Evolutionary conservation across 2,797 vertebrate genomes (phyloP).

Genomic region (Peromyscus eremicus): DNA sequence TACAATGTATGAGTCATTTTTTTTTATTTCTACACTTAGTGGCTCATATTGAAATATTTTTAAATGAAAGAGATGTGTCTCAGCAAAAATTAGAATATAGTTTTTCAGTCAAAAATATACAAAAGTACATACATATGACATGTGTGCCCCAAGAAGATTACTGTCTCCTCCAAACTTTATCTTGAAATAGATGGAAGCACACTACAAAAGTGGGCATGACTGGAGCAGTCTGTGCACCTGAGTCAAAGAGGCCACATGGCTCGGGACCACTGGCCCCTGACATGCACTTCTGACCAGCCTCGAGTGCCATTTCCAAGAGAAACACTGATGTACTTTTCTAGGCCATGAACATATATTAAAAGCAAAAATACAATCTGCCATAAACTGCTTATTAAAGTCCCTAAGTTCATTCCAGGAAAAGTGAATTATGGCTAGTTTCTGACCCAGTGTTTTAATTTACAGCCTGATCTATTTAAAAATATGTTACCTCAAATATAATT

Average conservation of each 20-base stretch:
- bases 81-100: neutral
- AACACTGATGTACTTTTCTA: neutral
- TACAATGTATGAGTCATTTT: neutral
- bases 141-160: neutral
- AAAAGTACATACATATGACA: neutral
- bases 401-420: neutral
- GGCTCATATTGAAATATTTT: neutral
- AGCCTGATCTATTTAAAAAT: conserved; percentile 7
- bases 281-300: neutral
- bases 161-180: neutral
- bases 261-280: neutral
- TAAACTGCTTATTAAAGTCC: conserved; percentile 42
- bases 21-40: neutral
- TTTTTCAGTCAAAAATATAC: neutral
- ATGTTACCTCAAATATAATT: conserved; percentile 14
- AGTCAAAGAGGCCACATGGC: neutral
- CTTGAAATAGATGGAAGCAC: too few species aligned
- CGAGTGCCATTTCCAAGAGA: neutral
- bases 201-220: neutral
- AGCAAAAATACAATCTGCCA: neutral
- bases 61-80: neutral
- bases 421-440: conserved; percentile 41
- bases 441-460: conserved; percentile 23
- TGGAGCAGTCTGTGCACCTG: neutral
- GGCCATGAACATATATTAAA: neutral